Conservation (phyloP, 1,140 invertebrate genomes). For the Eurosta solidaginis region DNA sequence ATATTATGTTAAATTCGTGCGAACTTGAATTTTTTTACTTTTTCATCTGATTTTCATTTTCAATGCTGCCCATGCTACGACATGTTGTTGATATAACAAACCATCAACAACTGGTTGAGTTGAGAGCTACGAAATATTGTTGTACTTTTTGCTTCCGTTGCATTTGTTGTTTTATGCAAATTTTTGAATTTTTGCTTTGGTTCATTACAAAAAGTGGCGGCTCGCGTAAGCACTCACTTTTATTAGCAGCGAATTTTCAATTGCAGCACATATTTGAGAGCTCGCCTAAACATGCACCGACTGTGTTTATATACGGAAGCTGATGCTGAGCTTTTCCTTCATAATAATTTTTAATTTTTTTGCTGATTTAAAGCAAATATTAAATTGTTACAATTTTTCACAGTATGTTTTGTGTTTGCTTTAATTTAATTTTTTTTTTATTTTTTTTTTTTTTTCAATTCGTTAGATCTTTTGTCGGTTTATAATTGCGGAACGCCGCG, state of each 20-base stretch:
- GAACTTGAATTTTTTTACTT: background rate
- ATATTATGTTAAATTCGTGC: too few species aligned
- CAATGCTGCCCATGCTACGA: background rate
- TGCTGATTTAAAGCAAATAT: background rate
- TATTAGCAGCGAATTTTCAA: background rate
- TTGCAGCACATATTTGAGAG: background rate
- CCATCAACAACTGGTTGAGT: background rate
- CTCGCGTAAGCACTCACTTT: background rate
- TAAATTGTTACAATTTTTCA: background rate
- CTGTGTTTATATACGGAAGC: background rate
- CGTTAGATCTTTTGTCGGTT: background rate
- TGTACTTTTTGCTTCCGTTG: background rate
- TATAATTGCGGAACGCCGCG: background rate
- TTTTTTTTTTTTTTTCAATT: background rate
- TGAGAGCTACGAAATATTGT: background rate
- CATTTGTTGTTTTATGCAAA: background rate
- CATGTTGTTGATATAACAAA: background rate
- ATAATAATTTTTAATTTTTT: background rate
- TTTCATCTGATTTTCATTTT: slow-evolving; percentile 5
- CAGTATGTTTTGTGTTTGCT: background rate
- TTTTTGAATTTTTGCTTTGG: background rate
- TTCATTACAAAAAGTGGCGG: background rate
- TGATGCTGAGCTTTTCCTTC: background rate
- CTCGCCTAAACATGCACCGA: too few species aligned
- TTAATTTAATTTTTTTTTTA: background rate